Evolutionary conservation across 2,797 vertebrate species (phyloP), one percentile per base, ranked within the genome.

Genomic region (Chelmon rostratus): DNA sequence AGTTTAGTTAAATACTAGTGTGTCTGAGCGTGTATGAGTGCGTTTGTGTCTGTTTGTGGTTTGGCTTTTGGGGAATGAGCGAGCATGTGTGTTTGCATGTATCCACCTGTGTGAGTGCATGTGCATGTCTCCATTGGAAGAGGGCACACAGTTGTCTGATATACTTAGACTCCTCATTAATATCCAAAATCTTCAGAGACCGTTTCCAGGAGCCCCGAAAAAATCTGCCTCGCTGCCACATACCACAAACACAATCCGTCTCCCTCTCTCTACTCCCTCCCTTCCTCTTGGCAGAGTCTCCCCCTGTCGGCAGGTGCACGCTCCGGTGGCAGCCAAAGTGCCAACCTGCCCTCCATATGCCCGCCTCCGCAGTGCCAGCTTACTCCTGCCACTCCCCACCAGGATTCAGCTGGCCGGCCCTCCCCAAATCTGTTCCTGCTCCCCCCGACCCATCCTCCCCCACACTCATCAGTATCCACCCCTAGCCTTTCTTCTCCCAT

Each of bases 301-400:
- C 87, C 92, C 86, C 89, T 93, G 85, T 86, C 91, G 92, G 94
- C 96, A 97, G 96, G 96, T 97, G 96, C 89, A 89, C 83, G 10
- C 89, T 86, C 85, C 52, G 83, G 90, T 87, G 89, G 90, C 92
- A 94, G 96, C 94, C 95, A 96, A 96, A 95, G 88, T 91, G 91
- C 94, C 95, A 94, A 95, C 95, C 95, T 96, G 95, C 94, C 94
- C 89, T 92, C 95, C 96, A 96, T 96, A 96, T 96, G 95, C 94
- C 95, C 84, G 91, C 93, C 83, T 93, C 92, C 81, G 0, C 92
- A 94, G 87, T 95, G 96, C 96, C 96, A 96, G 95, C 94, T 93
- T 93, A 94, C 93, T 93, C 93, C 95, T 94, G 94, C 93, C 93
- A 90, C 93, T 93, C 93, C 94, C 95, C 82, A 69, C 89, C 56